Evolutionary conservation across 2,113 vertebrate species (phyloP).

Genomic region (Orientallactaga bullata): DNA sequence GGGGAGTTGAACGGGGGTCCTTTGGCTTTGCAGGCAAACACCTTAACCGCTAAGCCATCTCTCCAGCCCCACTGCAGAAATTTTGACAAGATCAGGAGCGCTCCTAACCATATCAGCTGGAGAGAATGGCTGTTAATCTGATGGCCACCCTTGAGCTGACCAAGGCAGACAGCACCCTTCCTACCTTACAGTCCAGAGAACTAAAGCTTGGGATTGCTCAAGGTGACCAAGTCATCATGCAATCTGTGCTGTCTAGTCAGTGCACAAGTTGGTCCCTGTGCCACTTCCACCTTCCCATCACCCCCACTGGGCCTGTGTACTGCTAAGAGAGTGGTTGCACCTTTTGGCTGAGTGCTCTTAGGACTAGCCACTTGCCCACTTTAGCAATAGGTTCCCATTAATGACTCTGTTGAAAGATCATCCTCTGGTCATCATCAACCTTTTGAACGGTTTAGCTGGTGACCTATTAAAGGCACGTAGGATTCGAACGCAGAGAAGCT

Average conservation of each 20-base stretch:
- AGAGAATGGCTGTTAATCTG: neutral
- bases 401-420: neutral
- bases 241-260: rapidly evolving
- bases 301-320: neutral
- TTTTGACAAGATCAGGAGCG: neutral
- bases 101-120: neutral
- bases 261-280: neutral
- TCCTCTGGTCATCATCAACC: rapidly evolving
- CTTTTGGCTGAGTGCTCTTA: neutral
- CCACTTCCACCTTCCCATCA: neutral
- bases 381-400: neutral
- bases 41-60: too few species aligned
- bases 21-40: too few species aligned
- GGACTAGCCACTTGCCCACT: neutral
- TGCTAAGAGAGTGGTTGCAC: rapidly evolving
- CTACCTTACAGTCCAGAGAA: neutral
- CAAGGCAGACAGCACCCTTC: neutral
- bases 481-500: neutral
- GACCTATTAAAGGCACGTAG: neutral
- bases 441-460: neutral
- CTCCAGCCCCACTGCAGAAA: too few species aligned
- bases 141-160: neutral
- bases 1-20: too few species aligned
- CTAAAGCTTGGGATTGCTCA: neutral
- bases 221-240: neutral